phyloP scores from a whole-genome alignment of 2,888 invertebrate genomes.

The Drosophila kambysellisi region DNA sequence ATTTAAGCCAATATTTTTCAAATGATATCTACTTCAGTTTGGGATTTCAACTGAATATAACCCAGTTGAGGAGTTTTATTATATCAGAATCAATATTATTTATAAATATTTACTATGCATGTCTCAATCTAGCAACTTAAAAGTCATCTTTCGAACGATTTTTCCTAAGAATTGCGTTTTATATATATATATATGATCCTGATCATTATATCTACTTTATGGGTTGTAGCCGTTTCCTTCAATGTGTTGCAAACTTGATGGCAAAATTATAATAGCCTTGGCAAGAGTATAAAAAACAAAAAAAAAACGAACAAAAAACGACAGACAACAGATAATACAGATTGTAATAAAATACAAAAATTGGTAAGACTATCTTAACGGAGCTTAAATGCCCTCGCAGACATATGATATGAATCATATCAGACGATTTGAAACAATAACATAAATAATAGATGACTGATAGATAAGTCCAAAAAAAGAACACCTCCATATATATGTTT shows the following conservation, averaged over 20 bases:
- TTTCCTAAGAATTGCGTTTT: background rate
- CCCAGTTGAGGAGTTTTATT: background rate
- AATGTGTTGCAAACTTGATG: background rate
- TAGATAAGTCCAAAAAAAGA: background rate
- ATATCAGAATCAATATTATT: background rate
- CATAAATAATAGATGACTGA: background rate
- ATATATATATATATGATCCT: too few relatives aligned
- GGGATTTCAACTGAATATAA: background rate
- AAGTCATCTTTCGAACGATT: background rate
- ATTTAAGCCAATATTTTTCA: background rate
- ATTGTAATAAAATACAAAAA: constrained; percentile 34
- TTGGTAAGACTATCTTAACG: background rate
- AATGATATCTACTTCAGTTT: background rate
- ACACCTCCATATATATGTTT: background rate
- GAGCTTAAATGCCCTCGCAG: constrained; percentile 17
- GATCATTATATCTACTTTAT: background rate
- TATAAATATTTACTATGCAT: background rate
- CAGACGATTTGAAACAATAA: background rate
- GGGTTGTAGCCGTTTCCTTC: too few relatives aligned
- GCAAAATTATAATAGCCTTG: background rate
- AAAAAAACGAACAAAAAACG: constrained; percentile 29
- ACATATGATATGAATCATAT: background rate
- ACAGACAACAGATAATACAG: constrained; percentile 27
- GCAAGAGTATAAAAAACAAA: constrained; percentile 21
- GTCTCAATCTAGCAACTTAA: too few relatives aligned